Evolutionary conservation across 2,113 vertebrate species (phyloP).

Genomic region (Channa maculata): DNA sequence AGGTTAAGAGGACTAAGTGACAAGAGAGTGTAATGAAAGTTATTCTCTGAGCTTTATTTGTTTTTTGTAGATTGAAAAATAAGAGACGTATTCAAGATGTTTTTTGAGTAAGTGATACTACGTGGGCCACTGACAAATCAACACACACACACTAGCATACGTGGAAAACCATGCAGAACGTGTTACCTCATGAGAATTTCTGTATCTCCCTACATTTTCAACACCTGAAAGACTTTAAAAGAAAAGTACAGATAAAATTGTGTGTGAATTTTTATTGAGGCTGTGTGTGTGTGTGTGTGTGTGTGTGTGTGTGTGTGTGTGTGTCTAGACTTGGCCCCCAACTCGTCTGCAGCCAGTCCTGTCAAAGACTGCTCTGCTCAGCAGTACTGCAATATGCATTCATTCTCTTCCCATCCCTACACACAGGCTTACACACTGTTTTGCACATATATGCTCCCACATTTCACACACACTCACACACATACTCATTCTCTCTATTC

Average conservation of each 20-base stretch:
- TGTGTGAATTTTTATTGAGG: neutral
- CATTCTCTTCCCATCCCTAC: slow-evolving; percentile 48
- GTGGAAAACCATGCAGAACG: slow-evolving; percentile 9
- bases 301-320: slow-evolving; percentile 6
- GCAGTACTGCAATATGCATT: slow-evolving; percentile 65
- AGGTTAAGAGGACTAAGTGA: slow-evolving; percentile 30
- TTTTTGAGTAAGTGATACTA: neutral
- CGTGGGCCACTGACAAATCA: neutral
- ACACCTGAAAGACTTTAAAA: slow-evolving; percentile 25
- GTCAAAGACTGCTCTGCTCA: slow-evolving; percentile 62
- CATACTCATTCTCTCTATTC: slow-evolving; percentile 29
- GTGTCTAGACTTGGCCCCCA: slow-evolving; percentile 15
- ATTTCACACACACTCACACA: slow-evolving; percentile 1
- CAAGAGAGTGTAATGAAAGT: slow-evolving; percentile 42
- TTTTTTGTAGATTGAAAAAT: slow-evolving; percentile 3
- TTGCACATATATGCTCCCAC: slow-evolving; percentile 10
- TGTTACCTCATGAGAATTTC: slow-evolving; percentile 43
- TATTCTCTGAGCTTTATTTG: neutral
- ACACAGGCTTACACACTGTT: neutral
- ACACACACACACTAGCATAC: neutral
- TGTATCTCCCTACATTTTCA: slow-evolving; percentile 37
- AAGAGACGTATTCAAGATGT: neutral
- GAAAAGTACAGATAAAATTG: neutral
- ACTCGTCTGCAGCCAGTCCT: neutral
- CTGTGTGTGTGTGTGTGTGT: neutral